These are phyloP conservation scores for Leptarthrus brevirostris DNA, from an alignment of 2,888 invertebrate genomes.

Conservation along the genomic window DNA sequence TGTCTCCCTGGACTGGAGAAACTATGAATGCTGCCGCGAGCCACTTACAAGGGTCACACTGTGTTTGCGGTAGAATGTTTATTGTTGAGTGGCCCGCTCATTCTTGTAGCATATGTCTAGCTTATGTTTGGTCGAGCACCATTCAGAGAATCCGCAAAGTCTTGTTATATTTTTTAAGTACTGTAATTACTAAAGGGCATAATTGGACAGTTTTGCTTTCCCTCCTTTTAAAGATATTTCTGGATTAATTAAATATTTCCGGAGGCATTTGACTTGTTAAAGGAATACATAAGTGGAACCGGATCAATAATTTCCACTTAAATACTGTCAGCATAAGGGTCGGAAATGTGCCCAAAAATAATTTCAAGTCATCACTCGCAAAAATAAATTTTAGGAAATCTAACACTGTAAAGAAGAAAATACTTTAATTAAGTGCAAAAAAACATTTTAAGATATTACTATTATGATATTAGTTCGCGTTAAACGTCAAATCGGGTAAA, in stretches of 20 bases:
- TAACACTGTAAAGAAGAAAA: no score
- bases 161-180: constrained; percentile 21
- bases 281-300: no score
- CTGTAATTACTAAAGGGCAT: constrained; percentile 18
- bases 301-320: no score
- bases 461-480: no score
- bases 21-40: constrained; percentile 31
- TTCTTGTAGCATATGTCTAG: neutral
- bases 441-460: no score
- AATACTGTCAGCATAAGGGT: no score
- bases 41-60: constrained; percentile 16
- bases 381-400: no score
- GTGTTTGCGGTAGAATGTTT: constrained; percentile 10
- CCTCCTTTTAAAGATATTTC: neutral
- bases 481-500: no score
- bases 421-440: no score
- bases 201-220: constrained; percentile 22
- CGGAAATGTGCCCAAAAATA: no score
- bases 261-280: constrained; percentile 16
- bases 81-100: constrained; percentile 1
- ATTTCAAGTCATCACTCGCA: no score
- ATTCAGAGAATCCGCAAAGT: neutral
- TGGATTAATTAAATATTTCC: constrained; percentile 36
- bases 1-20: neutral
- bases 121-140: constrained; percentile 11